These are phyloP conservation scores for Chrysocyon brachyurus DNA, from an alignment of 2,797 vertebrate species.

Conservation along the genomic window DNA sequence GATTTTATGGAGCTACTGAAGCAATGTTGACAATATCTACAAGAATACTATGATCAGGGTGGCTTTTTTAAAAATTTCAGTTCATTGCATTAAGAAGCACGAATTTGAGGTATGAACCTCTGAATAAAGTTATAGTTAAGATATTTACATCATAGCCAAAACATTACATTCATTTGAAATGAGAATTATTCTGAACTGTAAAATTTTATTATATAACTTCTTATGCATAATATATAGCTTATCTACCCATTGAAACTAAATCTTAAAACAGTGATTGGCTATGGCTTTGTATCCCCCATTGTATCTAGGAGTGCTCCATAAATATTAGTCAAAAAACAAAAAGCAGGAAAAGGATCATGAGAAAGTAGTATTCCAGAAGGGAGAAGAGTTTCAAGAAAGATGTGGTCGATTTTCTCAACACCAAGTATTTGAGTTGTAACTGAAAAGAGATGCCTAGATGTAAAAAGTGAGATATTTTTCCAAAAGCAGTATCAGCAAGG, in stretches of 20 bases:
- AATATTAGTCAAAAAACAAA: neutral
- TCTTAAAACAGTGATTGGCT: neutral
- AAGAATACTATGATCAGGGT: neutral
- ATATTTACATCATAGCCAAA: neutral
- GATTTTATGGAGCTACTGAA: neutral
- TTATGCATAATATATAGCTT: neutral
- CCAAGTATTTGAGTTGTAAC: neutral
- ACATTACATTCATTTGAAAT: neutral
- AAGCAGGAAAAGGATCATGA: neutral
- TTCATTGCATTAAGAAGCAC: neutral
- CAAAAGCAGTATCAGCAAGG: neutral
- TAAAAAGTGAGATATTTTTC: neutral
- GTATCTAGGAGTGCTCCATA: neutral
- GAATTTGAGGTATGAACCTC: neutral
- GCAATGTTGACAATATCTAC: neutral
- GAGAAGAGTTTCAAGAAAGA: constrained; percentile 34
- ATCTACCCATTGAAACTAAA: neutral
- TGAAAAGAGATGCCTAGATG: neutral
- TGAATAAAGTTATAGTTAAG: neutral
- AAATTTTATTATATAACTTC: constrained; percentile 27
- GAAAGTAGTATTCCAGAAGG: neutral
- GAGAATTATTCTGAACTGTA: neutral
- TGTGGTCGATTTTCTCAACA: constrained; percentile 42
- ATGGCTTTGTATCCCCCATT: neutral
- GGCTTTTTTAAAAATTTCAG: neutral